A percentile compares a stretch with the other conserved stretches of the same genome.
Conservation (phyloP, 2,888 invertebrate genomes). For the Limnephilus rhombicus region DNA sequence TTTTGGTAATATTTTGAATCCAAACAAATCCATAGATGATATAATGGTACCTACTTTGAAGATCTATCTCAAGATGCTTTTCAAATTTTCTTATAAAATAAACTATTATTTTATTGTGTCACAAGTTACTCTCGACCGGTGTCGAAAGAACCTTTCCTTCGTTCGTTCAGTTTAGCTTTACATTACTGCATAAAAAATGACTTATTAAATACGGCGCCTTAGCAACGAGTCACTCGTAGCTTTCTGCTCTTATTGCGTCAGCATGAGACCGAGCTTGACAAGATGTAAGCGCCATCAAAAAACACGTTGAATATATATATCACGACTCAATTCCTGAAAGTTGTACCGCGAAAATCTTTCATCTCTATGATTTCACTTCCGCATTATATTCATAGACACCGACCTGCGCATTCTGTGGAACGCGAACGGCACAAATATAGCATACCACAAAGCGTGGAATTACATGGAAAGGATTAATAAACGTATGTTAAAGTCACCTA, state of each 20-base stretch:
- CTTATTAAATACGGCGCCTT: too few species aligned
- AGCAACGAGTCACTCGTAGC: background rate
- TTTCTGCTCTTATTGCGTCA: background rate
- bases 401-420: background rate
- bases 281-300: background rate
- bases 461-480: background rate
- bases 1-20: too few species aligned
- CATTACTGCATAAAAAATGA: too few species aligned
- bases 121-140: background rate
- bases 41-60: too few species aligned
- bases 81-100: too few species aligned
- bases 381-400: conserved; percentile 1
- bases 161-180: background rate
- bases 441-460: background rate
- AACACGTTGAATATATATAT: background rate
- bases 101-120: too few species aligned
- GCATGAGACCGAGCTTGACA: background rate
- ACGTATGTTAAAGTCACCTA: background rate
- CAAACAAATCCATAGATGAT: too few species aligned
- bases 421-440: background rate
- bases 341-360: background rate
- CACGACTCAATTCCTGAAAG: background rate
- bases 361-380: conserved; percentile 1
- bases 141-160: background rate
- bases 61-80: too few species aligned